A percentile compares a stretch with the other conserved stretches of the same genome.
Evolutionary conservation across 2,888 invertebrate genomes (phyloP).

Genomic region (Spodoptera exigua): DNA sequence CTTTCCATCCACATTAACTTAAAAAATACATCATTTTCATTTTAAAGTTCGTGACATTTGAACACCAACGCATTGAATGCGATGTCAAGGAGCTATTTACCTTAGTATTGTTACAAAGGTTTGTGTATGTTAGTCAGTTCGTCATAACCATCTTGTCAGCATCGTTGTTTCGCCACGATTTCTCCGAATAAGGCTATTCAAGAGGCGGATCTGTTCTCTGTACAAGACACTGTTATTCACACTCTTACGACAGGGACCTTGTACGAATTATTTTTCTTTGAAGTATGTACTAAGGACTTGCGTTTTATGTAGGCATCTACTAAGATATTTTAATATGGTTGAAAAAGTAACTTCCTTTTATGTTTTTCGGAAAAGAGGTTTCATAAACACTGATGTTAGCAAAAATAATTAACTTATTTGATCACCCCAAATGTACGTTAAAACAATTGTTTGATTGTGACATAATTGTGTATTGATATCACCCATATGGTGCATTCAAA

Average conservation of each 20-base stretch:
- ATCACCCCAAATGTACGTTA: background rate
- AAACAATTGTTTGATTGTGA: conserved; percentile 2
- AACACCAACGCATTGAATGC: conserved; percentile 20
- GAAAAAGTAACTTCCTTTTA: too few relatives aligned
- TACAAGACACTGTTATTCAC: conserved; percentile 67
- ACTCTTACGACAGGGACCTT: conserved; percentile 70
- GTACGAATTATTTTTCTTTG: conserved; percentile 39
- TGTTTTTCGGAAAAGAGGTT: too few relatives aligned
- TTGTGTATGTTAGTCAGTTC: conserved; percentile 33
- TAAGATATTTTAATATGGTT: too few relatives aligned
- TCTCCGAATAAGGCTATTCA: conserved; percentile 74
- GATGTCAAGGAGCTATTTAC: conserved; percentile 19
- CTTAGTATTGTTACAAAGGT: conserved; percentile 28
- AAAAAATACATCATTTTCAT: background rate
- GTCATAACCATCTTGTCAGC: conserved; percentile 45
- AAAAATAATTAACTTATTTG: background rate
- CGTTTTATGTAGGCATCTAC: too few relatives aligned
- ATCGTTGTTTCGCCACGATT: conserved; percentile 67
- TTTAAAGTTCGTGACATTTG: background rate
- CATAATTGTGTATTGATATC: conserved; percentile 4
- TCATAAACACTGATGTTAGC: too few relatives aligned
- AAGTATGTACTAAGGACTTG: conserved; percentile 1
- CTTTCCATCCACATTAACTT: too few relatives aligned
- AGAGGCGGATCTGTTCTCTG: conserved; percentile 70
- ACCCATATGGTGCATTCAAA: conserved; percentile 54